These are phyloP conservation scores for Pocillopora verrucosa DNA, from an alignment of 64 coral and sea anemone species.

Conservation along the genomic window DNA sequence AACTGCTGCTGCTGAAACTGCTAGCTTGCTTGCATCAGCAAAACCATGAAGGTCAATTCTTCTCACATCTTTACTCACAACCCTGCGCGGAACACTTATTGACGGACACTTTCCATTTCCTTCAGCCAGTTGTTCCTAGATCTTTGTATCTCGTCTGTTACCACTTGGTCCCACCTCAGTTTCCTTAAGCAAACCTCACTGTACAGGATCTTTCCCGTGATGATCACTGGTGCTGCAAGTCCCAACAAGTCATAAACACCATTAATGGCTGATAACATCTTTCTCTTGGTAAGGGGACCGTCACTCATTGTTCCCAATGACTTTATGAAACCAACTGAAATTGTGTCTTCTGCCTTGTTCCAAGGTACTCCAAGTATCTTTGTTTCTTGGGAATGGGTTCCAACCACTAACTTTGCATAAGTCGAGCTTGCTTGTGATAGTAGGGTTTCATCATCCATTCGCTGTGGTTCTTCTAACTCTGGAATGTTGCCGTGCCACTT, in stretches of 20 bases:
- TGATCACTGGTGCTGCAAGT: slow-evolving; percentile 50
- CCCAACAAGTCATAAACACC: slow-evolving; percentile 59
- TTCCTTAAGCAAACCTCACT: slow-evolving; percentile 51
- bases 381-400: slow-evolving; percentile 14
- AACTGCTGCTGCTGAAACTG: too few species aligned
- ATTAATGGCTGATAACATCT: slow-evolving; percentile 66
- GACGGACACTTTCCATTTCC: too few species aligned
- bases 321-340: slow-evolving; percentile 21
- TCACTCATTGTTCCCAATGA: neutral
- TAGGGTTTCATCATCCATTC: too few species aligned
- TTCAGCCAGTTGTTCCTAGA: too few species aligned
- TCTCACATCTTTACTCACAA: too few species aligned
- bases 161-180: too few species aligned
- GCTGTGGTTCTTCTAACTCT: neutral
- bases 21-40: too few species aligned
- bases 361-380: slow-evolving; percentile 64
- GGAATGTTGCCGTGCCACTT: slow-evolving; percentile 69
- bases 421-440: neutral
- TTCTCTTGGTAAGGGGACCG: slow-evolving; percentile 54
- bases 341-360: slow-evolving; percentile 46
- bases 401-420: neutral
- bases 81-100: too few species aligned
- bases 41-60: too few species aligned
- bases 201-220: slow-evolving; percentile 66
- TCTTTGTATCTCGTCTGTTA: too few species aligned